Conservation (phyloP, 2,888 invertebrate species). For the Poecilus cupreus region DNA sequence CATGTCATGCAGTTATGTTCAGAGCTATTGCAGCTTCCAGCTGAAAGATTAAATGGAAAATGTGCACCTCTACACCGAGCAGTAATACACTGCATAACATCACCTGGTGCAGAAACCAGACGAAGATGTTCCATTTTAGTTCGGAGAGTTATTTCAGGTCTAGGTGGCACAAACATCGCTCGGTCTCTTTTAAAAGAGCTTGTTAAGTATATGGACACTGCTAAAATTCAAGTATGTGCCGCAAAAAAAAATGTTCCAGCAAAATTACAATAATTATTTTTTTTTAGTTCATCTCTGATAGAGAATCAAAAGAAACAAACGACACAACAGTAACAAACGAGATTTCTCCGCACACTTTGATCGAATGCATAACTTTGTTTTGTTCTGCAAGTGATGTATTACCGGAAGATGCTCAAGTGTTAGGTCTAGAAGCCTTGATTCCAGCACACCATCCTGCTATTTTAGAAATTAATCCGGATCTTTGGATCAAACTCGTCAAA, state of each 20-base stretch:
- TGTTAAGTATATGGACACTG: constrained; percentile 79
- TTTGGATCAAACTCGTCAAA: constrained; percentile 82
- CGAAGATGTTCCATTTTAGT: constrained; percentile 78
- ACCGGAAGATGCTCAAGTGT: constrained; percentile 74
- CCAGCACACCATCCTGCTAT: constrained; percentile 86
- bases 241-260: background rate
- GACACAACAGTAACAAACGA: constrained; percentile 76
- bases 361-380: constrained; percentile 70
- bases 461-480: constrained; percentile 74
- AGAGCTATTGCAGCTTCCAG: constrained; percentile 82
- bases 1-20: constrained; percentile 85
- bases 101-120: constrained; percentile 78
- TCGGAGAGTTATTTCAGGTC: constrained; percentile 77
- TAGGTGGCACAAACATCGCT: constrained; percentile 79
- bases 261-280: background rate
- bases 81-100: constrained; percentile 81
- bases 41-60: constrained; percentile 79
- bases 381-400: constrained; percentile 71
- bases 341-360: constrained; percentile 71
- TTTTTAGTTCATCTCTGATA: constrained; percentile 15
- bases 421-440: constrained; percentile 81
- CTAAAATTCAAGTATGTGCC: constrained; percentile 72
- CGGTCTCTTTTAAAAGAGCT: constrained; percentile 81
- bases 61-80: constrained; percentile 82
- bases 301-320: constrained; percentile 70